These are phyloP conservation scores for Ellobius talpinus DNA, from an alignment of 2,113 vertebrate species.

Conservation along the genomic window DNA sequence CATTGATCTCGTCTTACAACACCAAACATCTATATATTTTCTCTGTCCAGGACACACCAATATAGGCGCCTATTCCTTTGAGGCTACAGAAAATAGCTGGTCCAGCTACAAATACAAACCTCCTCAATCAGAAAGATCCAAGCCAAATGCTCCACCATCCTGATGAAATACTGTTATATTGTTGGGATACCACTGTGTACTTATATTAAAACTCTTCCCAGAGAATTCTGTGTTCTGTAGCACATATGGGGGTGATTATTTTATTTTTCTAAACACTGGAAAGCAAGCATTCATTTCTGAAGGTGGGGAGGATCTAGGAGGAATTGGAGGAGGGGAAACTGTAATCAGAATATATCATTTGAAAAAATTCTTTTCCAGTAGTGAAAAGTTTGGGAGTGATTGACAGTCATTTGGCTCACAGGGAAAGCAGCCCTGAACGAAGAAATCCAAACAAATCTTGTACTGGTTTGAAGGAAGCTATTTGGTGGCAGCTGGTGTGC, in stretches of 20 bases:
- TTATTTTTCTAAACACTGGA: background rate
- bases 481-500: background rate
- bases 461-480: background rate
- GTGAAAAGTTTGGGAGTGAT: background rate
- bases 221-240: background rate
- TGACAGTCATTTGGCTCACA: background rate
- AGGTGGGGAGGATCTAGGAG: background rate
- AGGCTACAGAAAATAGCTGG: background rate
- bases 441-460: background rate
- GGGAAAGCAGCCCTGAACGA: background rate
- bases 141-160: accelerated
- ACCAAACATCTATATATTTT: background rate
- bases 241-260: accelerated
- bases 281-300: constrained; percentile 17
- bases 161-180: accelerated
- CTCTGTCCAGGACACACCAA: too few relatives aligned
- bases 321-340: background rate
- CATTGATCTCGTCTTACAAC: background rate
- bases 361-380: background rate
- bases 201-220: background rate
- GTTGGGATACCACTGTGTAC: accelerated
- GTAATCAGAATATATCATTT: background rate
- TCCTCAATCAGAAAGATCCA: accelerated
- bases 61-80: background rate
- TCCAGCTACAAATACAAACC: background rate